These are phyloP conservation scores for Discoglossus pictus DNA, from an alignment of 2,797 vertebrate species.

Conservation along the genomic window DNA sequence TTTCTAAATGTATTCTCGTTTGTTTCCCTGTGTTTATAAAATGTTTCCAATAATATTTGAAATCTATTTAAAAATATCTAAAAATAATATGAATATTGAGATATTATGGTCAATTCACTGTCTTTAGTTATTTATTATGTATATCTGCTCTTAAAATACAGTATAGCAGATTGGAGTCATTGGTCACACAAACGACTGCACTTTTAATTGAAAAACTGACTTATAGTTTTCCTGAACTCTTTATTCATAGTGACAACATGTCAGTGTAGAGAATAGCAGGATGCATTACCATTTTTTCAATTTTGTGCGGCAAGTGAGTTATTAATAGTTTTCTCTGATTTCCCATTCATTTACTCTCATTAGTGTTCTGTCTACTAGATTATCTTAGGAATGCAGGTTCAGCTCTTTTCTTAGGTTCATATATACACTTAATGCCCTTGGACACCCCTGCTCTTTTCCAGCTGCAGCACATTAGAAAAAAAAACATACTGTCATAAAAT, in stretches of 20 bases:
- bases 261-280: constrained; percentile 15
- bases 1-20: too few species aligned
- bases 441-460: constrained; percentile 22
- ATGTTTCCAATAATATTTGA: too few species aligned
- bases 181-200: too few species aligned
- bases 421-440: constrained; percentile 39
- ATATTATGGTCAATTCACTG: too few species aligned
- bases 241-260: not conserved
- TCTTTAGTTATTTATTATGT: too few species aligned
- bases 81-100: too few species aligned
- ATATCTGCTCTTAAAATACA: too few species aligned
- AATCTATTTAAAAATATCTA: too few species aligned
- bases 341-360: constrained; percentile 38
- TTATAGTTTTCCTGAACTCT: too few species aligned
- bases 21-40: too few species aligned
- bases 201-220: too few species aligned
- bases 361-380: constrained; percentile 36
- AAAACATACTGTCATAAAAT: constrained; percentile 36
- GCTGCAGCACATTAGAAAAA: constrained; percentile 30
- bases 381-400: constrained; percentile 22
- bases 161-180: too few species aligned
- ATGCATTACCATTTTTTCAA: constrained; percentile 21
- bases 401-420: constrained; percentile 13
- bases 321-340: constrained; percentile 35
- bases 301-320: constrained; percentile 23